Conservation (phyloP, 2,797 vertebrate genomes). For the Urocyon cinereoargenteus region DNA sequence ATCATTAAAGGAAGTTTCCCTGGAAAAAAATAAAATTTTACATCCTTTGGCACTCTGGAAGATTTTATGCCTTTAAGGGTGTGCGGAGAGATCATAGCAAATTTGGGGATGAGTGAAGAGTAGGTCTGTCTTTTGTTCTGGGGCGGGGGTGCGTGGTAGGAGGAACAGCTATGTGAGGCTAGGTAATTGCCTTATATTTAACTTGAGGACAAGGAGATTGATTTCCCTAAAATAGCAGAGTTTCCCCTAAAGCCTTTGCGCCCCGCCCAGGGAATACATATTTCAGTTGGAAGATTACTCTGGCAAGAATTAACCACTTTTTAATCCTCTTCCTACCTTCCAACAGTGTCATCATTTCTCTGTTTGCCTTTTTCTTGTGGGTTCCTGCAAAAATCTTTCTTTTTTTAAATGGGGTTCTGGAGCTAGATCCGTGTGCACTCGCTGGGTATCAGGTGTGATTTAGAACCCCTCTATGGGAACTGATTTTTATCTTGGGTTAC, state of each 20-base stretch:
- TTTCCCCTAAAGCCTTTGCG: background rate
- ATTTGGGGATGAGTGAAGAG: background rate
- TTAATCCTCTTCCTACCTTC: background rate
- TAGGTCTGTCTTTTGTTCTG: background rate
- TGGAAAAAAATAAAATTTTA: background rate
- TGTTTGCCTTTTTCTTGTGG: background rate
- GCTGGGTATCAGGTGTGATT: background rate
- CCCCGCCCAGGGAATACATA: background rate
- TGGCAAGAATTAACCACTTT: background rate
- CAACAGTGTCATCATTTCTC: background rate
- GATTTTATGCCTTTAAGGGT: background rate
- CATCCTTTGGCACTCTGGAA: background rate
- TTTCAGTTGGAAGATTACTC: background rate
- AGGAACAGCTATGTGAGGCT: background rate
- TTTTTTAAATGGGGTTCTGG: background rate
- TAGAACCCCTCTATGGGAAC: background rate
- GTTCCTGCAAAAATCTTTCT: background rate
- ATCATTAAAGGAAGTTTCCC: conserved; percentile 25
- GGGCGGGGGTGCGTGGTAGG: background rate
- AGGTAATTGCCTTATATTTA: conserved; percentile 1
- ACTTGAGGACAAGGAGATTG: background rate
- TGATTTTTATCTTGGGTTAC: conserved; percentile 47
- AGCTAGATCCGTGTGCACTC: background rate
- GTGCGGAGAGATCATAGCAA: background rate
- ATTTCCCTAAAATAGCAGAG: conserved; percentile 7